Evolutionary conservation across 2,113 vertebrate genomes (phyloP), one percentile per base, ranked within the genome.

Genomic region (Mus pahari): DNA sequence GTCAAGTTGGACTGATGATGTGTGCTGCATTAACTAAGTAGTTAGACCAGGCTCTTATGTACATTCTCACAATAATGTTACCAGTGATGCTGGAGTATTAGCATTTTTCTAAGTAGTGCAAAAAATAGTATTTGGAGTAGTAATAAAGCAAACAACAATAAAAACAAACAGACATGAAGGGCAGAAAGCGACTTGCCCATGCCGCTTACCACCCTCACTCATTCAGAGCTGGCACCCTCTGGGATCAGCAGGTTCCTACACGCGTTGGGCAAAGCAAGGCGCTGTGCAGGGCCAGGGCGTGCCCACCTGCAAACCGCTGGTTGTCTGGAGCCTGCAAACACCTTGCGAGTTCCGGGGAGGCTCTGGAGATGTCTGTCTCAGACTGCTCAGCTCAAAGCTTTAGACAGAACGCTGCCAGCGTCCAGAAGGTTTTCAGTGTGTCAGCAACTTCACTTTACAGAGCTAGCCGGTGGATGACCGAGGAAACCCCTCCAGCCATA

Each of bases 391-490:
- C 88, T 71, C 12, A 0, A 64, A 39, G 39, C 13, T 42, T 16
- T 0, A 26, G 68, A 50, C 96, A 14, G 83, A 17, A 68, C 11
- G 45, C 64, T 50, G 64, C 42, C 42, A 87, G 94, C 64, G 20
- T 75, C 70, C 92, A 36, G 68, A 82, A 75, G 87, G 84, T 95
- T 97, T 97, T 84, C 96, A 86, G 92, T 86, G 95, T 92, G 97
- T 97, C 96, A 92, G 97, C 96, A 96, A 97, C 92, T 97, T 96
- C 95, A 74, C 86, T 95, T 92, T 24, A 60, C 75, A 16, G 22
- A 92, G 96, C 89, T 39, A 87, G 24, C 8, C 83, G 64, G 87
- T 94, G 93, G 95, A 87, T 96, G 86, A 60, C 78, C 70, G 17
- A 45, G 7, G 78, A 68, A 58, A 88, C 82, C 33, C 95, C 20